Conservation (phyloP, 2,113 vertebrate species). For the Entomyzon cyanotis region DNA sequence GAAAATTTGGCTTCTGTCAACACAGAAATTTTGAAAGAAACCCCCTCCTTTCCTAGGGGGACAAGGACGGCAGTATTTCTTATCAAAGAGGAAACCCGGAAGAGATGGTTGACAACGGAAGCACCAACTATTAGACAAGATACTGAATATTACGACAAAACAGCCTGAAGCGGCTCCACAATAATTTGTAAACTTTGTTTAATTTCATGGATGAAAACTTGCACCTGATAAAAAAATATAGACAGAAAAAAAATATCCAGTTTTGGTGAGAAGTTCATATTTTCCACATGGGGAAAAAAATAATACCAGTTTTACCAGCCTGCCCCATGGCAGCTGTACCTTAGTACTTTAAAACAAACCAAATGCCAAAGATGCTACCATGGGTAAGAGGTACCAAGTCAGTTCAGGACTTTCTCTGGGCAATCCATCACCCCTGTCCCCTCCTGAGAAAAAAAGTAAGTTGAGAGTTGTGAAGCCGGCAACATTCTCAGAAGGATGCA, state of each 20-base stretch:
- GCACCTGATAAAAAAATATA: conserved; percentile 34
- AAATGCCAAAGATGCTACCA: neutral
- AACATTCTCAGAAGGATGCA: neutral
- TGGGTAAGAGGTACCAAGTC: neutral
- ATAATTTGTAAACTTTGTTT: conserved; percentile 13
- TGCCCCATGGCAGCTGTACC: neutral
- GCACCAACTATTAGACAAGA: neutral
- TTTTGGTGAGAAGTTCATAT: conserved; percentile 24
- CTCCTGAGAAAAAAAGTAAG: conserved; percentile 9
- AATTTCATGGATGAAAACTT: conserved; percentile 19
- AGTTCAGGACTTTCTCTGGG: conserved; percentile 10
- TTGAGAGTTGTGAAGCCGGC: neutral
- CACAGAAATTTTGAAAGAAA: neutral
- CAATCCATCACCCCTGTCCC: neutral
- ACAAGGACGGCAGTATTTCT: neutral
- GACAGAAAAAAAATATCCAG: neutral
- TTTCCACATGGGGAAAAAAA: neutral
- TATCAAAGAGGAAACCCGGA: neutral
- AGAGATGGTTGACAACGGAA: neutral
- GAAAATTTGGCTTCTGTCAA: neutral
- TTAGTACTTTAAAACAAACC: conserved; percentile 9
- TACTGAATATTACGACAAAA: neutral
- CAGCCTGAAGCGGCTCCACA: neutral
- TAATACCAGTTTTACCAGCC: neutral
- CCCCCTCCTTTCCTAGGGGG: neutral